Base-by-base conservation (phyloP, 2,113 vertebrate species). In the Peromyscus polionotus region DNA sequence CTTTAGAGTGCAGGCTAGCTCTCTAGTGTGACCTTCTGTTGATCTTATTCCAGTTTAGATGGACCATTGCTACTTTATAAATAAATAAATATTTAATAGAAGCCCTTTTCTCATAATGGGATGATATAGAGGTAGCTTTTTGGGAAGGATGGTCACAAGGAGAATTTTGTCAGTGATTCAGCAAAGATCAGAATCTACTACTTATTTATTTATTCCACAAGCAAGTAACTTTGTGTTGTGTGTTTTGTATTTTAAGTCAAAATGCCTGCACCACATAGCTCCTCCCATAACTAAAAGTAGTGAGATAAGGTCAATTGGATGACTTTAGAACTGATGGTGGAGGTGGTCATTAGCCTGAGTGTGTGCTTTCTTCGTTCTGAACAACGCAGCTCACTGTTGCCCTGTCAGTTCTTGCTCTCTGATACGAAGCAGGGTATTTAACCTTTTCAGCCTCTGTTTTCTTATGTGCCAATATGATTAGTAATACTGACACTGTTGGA, bases 221-320 rank as follows among this genome's bases (percentile, higher is more conserved):
- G 54, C 24, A 94, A 31, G 59, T 75, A 3, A 72, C n/a, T 88
- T 72, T 94, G 36, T 61, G 9, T 75, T 33, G 3, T 79, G 59
- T 89, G 8, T 70, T 87, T 17, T 88, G 36, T 92, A 28, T 93
- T 76, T 81, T 87, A 90, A 72, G n/a, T 92, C 70, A 70, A 88
- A 96, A 86, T 80, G 73, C 12, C 68, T 90, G 11, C 48, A 68
- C 67, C 54, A 17, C 36, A 79, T 54, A 89, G 7, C 36, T 73
- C 91, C 13, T 91, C 77, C 9, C 11, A 26, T 89, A n/a, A 68
- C 86, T 95, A n/a, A 65, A 92, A 94, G 51, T 70, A 45, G 4
- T 68, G 42, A 59, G 31, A 33, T 65, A 45, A 85, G 95, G 36
- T 91, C 81, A 12, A 57, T 39, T 83, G 39, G 88, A 77, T 88